A percentile compares a stretch with the other conserved stretches of the same genome.
These are phyloP conservation scores for Xestia ashworthii DNA, from an alignment of 2,888 invertebrate genomes.

Conservation along the genomic window DNA sequence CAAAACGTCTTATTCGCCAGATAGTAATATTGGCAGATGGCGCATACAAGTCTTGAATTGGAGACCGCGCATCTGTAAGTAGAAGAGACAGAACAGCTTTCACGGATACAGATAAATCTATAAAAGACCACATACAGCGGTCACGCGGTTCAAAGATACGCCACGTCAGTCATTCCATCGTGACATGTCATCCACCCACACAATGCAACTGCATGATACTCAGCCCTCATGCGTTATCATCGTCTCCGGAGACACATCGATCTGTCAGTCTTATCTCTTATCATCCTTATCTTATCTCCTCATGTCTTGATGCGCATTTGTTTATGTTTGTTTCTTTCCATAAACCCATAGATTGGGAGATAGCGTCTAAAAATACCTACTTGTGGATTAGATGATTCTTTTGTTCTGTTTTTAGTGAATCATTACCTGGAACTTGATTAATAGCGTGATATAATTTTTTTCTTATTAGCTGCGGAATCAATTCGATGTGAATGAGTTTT, in stretches of 20 bases:
- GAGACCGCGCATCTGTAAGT: neutral
- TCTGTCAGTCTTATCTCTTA: slow-evolving; percentile 36
- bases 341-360: slow-evolving; percentile 20
- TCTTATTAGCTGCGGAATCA: neutral
- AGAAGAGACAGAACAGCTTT: neutral
- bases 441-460: neutral
- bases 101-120: neutral
- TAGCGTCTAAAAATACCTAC: slow-evolving; percentile 18
- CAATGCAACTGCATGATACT: slow-evolving; percentile 39
- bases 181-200: slow-evolving; percentile 7
- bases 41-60: neutral
- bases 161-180: neutral
- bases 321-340: slow-evolving; percentile 46
- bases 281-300: slow-evolving; percentile 30
- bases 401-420: slow-evolving; percentile 4
- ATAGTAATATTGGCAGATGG: neutral
- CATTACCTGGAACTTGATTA: neutral
- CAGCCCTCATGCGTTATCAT: slow-evolving; percentile 5
- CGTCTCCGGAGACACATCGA: slow-evolving; percentile 24
- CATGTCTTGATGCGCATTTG: slow-evolving; percentile 37
- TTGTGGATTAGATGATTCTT: neutral
- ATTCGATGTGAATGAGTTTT: too few species aligned
- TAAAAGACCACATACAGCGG: neutral
- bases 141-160: slow-evolving; percentile 16
- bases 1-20: neutral